Evolutionary conservation across 2,888 invertebrate genomes (phyloP).

Genomic region (Nemotelus nigrinus): DNA sequence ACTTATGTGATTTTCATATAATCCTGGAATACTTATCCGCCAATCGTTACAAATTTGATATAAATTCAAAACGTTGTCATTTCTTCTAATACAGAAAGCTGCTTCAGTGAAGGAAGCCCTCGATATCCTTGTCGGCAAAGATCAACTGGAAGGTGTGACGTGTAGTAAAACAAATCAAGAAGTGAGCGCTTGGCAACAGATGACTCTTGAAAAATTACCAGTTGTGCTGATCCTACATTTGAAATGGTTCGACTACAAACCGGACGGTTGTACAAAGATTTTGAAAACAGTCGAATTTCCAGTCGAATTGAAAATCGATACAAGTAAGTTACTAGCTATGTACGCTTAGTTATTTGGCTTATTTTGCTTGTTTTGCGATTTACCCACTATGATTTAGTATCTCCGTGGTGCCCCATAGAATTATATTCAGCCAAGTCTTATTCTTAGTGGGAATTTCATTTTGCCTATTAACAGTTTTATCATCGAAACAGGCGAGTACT

Average conservation of each 20-base stretch:
- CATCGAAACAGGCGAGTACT: no score
- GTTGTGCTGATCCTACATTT: slow-evolving; percentile 89
- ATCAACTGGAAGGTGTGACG: slow-evolving; percentile 87
- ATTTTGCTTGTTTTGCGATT: slow-evolving; percentile 35
- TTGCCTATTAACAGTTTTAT: no score
- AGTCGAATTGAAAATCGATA: slow-evolving; percentile 88
- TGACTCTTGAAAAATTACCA: slow-evolving; percentile 88
- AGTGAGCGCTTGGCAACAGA: slow-evolving; percentile 90
- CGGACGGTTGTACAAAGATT: slow-evolving; percentile 90
- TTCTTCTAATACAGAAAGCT: slow-evolving; percentile 72
- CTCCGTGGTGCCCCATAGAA: no score
- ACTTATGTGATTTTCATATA: background rate
- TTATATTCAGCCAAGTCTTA: no score
- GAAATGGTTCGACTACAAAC: slow-evolving; percentile 92
- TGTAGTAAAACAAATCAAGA: slow-evolving; percentile 82
- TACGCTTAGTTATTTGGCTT: background rate
- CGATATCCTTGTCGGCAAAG: slow-evolving; percentile 84
- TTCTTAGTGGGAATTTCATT: no score
- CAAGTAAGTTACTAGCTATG: slow-evolving; percentile 70
- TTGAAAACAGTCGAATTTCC: slow-evolving; percentile 91
- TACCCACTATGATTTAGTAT: background rate
- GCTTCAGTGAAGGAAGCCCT: slow-evolving; percentile 87
- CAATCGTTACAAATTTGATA: background rate
- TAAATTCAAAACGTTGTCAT: slow-evolving; percentile 41
- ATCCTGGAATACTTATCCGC: background rate